phyloP scores from a whole-genome alignment of 2,888 invertebrate species.

The Zaprionus lineosus region DNA sequence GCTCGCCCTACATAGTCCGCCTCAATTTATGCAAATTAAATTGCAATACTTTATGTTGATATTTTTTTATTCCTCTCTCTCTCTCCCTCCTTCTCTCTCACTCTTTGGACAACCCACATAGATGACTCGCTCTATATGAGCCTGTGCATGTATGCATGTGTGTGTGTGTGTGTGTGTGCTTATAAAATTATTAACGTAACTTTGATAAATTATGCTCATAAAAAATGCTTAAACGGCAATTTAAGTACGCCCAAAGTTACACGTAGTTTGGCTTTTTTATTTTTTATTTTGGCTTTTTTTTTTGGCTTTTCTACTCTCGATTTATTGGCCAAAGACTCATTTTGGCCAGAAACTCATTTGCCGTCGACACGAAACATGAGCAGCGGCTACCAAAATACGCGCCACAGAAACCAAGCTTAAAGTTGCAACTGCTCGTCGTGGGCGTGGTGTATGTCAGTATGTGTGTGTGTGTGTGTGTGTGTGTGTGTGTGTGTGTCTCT shows the following conservation, averaged over 20 bases:
- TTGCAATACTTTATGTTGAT: conserved; percentile 69
- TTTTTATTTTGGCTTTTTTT: background rate
- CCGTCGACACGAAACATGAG: conserved; percentile 50
- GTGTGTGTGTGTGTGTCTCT: no score
- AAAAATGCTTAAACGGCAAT: conserved; percentile 74
- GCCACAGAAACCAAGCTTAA: conserved; percentile 39
- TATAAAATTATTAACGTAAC: conserved; percentile 72
- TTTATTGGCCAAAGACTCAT: conserved; percentile 70
- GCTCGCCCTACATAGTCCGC: conserved; percentile 16
- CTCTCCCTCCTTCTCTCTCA: no score
- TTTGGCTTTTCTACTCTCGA: conserved; percentile 18
- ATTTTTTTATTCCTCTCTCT: conserved; percentile 47
- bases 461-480: background rate
- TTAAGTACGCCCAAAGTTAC: conserved; percentile 72
- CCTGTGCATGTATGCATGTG: conserved; percentile 7
- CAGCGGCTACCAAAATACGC: conserved; percentile 72
- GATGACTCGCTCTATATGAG: background rate
- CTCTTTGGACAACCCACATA: conserved; percentile 54
- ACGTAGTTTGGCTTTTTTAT: conserved; percentile 40
- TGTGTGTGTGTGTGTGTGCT: conserved; percentile 28
- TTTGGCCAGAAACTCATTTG: conserved; percentile 63
- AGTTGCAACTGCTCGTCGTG: conserved; percentile 42
- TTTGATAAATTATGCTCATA: conserved; percentile 76
- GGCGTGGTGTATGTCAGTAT: conserved; percentile 18
- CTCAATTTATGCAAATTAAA: conserved; percentile 75